phyloP scores from a whole-genome alignment of 2,888 invertebrate species.

The Coelinius sp. region DNA sequence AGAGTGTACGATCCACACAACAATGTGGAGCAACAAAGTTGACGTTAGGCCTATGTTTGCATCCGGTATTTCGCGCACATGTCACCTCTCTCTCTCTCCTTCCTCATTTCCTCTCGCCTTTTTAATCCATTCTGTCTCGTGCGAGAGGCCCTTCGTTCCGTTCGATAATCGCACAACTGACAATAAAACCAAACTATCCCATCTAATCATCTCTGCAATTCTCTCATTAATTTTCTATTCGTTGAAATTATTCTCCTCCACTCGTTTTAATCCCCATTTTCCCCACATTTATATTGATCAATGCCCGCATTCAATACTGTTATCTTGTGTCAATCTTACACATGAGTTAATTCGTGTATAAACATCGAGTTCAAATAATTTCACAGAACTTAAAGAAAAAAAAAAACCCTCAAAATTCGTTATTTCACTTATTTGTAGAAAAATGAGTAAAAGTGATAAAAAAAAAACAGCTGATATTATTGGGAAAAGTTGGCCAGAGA shows the following conservation, averaged over 20 bases:
- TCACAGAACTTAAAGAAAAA: background rate
- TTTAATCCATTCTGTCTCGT: background rate
- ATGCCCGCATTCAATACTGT: slow-evolving; percentile 5
- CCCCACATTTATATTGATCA: background rate
- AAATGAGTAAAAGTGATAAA: background rate
- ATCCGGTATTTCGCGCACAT: background rate
- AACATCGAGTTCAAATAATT: background rate
- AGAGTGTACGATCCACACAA: slow-evolving; percentile 20
- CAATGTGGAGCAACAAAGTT: slow-evolving; percentile 29
- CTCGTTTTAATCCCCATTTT: background rate
- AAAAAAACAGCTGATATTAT: background rate
- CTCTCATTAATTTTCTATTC: too few species aligned
- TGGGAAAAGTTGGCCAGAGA: background rate
- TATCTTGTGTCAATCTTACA: background rate
- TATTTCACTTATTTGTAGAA: background rate
- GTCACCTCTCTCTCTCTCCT: slow-evolving; percentile 1
- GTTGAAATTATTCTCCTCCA: too few species aligned
- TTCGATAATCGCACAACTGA: background rate
- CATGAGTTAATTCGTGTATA: background rate
- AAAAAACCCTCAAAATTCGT: background rate
- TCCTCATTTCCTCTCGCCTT: background rate
- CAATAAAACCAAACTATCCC: background rate
- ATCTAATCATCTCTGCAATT: background rate
- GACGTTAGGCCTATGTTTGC: slow-evolving; percentile 19
- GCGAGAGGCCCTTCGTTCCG: background rate